A percentile compares a stretch with the other conserved stretches of the same genome.
These are phyloP conservation scores for Donacobius atricapilla DNA, from an alignment of 2,113 vertebrate genomes.

Conservation along the genomic window DNA sequence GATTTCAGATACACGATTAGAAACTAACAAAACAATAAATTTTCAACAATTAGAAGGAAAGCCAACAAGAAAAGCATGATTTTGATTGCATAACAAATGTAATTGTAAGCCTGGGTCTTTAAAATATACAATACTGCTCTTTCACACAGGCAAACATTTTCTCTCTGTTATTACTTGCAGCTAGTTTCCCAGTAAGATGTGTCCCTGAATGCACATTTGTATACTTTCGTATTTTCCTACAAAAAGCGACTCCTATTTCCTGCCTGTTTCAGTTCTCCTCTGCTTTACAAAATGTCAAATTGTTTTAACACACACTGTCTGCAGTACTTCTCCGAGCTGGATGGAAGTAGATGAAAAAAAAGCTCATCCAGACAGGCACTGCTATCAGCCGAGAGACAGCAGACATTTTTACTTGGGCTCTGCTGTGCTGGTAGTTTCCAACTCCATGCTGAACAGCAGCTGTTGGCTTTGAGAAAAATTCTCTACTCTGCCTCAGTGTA, in stretches of 20 bases:
- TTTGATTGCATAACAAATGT: background rate
- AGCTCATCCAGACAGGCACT: background rate
- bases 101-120: background rate
- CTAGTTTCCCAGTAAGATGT: background rate
- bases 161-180: background rate
- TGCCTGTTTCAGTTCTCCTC: background rate
- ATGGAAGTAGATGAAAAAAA: background rate
- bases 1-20: background rate
- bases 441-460: background rate
- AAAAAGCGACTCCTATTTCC: background rate
- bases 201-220: background rate
- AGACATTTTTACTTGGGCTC: background rate
- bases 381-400: background rate
- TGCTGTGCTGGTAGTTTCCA: background rate
- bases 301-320: background rate
- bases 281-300: background rate
- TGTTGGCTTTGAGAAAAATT: background rate
- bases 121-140: background rate
- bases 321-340: background rate
- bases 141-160: background rate
- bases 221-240: background rate
- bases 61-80: background rate
- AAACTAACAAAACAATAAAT: background rate
- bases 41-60: background rate
- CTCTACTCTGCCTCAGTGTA: background rate